These are phyloP conservation scores for Haliclystus octoradiatus DNA, from an alignment of 30 jellyfish, hydroid and myxozoan genomes.

Conservation along the genomic window DNA sequence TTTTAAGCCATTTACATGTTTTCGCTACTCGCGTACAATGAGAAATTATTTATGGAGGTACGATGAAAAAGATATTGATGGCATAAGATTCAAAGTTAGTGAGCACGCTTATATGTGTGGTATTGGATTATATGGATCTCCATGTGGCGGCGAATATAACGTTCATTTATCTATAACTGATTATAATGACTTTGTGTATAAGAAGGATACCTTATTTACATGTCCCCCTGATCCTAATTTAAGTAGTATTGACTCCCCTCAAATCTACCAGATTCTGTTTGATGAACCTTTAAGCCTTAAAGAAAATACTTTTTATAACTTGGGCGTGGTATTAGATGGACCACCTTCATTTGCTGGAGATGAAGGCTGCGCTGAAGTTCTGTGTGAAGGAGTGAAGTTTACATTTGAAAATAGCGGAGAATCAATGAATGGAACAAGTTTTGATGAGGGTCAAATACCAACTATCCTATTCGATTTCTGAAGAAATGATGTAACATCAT, in stretches of 20 bases:
- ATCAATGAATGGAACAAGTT: constrained; percentile 95
- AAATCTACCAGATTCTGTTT: constrained; percentile 53
- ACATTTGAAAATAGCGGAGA: constrained; percentile 89
- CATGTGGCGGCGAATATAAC: constrained; percentile 91
- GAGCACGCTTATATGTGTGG: constrained; percentile 78
- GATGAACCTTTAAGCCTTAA: constrained; percentile 79
- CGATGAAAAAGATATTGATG: constrained; percentile 87
- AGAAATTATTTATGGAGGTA: constrained; percentile 91
- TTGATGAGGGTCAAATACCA: constrained; percentile 98
- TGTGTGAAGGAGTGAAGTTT: constrained; percentile 71
- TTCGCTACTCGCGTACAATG: constrained; percentile 61
- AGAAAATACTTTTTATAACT: constrained; percentile 45
- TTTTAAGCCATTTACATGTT: constrained; percentile 64
- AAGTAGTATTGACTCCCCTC: constrained; percentile 61
- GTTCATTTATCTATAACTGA: constrained; percentile 39
- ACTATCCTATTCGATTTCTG: constrained; percentile 64
- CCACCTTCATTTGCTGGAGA: constrained; percentile 99
- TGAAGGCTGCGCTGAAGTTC: constrained; percentile 80
- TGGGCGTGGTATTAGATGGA: constrained; percentile 74
- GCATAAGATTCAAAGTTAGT: constrained; percentile 72
- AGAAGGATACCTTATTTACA: constrained; percentile 39
- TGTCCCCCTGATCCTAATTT: constrained; percentile 98
- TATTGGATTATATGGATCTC: constrained; percentile 89
- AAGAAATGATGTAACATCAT: too few species aligned
- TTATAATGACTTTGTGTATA: constrained; percentile 43